Evolutionary conservation across 2,888 invertebrate species (phyloP), one percentile per base, ranked within the genome.

Genomic region (Melolontha melolontha): DNA sequence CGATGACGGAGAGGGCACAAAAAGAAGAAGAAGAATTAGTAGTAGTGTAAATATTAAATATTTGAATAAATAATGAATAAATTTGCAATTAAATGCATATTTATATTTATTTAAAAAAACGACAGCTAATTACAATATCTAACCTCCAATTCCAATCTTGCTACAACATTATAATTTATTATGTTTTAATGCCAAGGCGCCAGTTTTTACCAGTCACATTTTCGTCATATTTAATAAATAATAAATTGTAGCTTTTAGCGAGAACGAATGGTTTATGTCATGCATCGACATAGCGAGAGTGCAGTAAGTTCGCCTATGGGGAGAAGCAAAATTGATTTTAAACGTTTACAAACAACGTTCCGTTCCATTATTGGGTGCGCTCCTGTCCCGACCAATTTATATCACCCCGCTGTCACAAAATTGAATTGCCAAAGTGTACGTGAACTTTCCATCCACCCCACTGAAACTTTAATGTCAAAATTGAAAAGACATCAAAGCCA

Each of bases 311-410:
- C 34, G 34, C 16, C 5, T 5, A 12, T 34, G 47, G 39, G 39
- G 39, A 52, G 29, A 52, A 55, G n/a, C 16, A 22, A 55, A 55
- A 55, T 55, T 54, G 65, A 55, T 65, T 65, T 65, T 65, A 54
- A 44, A 44, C 42, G 65, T 54, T 44, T 52, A 65, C 44, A 65
- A 65, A 55, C 54, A 65, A 54, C 54, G 29, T 65, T 27, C 27
- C 65, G 12, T 55, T 41, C 40, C 55, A 55, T 55, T 55, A 42
- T 34, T 41, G 42, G 17, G 47, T 40, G 17, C 17, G 64, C 39
- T 65, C 34, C n/a, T 52, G 54, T 55, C 17, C 54, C 55, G 41
- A 16, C 34, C 65, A 65, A 55, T 54, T 65, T 65, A 54, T 47
- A 52, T 65, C 65, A 54, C 22, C 55, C 34, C 55, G 55, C 55